phyloP scores from a whole-genome alignment of 2,797 vertebrate species.

The Bradypodion ventrale region DNA sequence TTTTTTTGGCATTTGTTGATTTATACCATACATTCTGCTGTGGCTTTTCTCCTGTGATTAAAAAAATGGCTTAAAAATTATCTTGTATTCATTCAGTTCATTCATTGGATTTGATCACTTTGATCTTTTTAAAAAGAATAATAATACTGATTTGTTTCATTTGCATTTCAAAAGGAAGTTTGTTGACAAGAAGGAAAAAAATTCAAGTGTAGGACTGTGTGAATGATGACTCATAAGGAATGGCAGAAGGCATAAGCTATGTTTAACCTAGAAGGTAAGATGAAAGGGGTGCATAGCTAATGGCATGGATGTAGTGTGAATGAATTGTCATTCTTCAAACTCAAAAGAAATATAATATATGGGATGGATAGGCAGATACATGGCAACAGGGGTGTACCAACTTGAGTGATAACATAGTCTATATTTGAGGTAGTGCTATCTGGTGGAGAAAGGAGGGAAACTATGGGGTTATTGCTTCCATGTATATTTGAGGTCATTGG shows the following conservation, averaged over 20 bases:
- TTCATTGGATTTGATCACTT: neutral
- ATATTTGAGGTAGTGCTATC: neutral
- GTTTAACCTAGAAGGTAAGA: neutral
- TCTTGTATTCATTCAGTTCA: neutral
- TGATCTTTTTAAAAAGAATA: neutral
- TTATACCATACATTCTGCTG: neutral
- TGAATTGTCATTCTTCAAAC: neutral
- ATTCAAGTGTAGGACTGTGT: neutral
- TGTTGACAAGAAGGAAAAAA: neutral
- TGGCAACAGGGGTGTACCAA: neutral
- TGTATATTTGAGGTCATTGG: no score
- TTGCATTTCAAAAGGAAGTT: neutral
- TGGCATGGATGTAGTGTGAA: neutral
- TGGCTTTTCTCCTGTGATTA: neutral
- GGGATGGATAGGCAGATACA: neutral
- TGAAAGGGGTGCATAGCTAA: no score
- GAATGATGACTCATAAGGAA: neutral
- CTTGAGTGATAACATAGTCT: neutral
- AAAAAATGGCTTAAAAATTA: neutral
- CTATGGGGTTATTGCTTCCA: no score
- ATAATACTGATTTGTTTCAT: conserved; percentile 13
- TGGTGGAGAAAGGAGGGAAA: neutral
- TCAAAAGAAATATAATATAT: neutral
- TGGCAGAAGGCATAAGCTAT: neutral
- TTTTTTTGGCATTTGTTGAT: neutral